Percentiles rank a stretch among this genome's conserved stretches.
Evolutionary conservation across 2,797 vertebrate genomes (phyloP).

Genomic region (Pitangus sulphuratus): DNA sequence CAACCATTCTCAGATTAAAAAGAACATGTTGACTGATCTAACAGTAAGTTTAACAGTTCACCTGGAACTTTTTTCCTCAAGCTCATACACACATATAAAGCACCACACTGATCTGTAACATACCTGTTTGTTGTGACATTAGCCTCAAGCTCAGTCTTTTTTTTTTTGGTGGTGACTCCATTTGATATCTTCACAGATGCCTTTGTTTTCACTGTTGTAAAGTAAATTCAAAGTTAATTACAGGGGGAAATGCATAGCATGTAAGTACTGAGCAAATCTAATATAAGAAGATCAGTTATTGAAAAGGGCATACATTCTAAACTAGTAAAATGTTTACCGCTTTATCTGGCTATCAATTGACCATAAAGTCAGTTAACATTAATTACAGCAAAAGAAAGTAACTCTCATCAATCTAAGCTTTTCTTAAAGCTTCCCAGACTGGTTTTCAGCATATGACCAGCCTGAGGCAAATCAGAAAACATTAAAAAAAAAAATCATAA

Average conservation of each 20-base stretch:
- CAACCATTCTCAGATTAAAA: not conserved
- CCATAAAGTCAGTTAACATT: not conserved
- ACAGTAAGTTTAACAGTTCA: not conserved
- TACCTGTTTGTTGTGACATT: slow-evolving; percentile 68
- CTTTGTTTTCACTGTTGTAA: slow-evolving; percentile 73
- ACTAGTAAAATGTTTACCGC: not conserved
- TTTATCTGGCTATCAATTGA: not conserved
- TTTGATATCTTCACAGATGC: slow-evolving; percentile 68
- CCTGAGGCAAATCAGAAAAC: slow-evolving; percentile 37
- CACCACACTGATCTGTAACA: not conserved
- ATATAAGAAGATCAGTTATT: not conserved
- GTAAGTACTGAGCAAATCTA: not conserved
- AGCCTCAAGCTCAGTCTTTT: slow-evolving; percentile 66
- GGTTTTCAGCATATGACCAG: slow-evolving; percentile 74
- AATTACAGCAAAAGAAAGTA: not conserved
- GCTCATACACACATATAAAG: not conserved
- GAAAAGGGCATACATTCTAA: not conserved
- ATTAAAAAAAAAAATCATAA: not conserved
- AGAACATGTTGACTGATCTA: not conserved
- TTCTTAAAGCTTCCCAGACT: slow-evolving; percentile 72
- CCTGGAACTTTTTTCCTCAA: not conserved
- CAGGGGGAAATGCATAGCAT: not conserved
- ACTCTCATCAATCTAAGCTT: slow-evolving; percentile 70
- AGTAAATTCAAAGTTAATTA: slow-evolving; percentile 54
- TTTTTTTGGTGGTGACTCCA: slow-evolving; percentile 74